Percentiles rank a stretch among this genome's conserved stretches.
phyloP scores from a whole-genome alignment of 2,113 vertebrate species.

The Panurus biarmicus region DNA sequence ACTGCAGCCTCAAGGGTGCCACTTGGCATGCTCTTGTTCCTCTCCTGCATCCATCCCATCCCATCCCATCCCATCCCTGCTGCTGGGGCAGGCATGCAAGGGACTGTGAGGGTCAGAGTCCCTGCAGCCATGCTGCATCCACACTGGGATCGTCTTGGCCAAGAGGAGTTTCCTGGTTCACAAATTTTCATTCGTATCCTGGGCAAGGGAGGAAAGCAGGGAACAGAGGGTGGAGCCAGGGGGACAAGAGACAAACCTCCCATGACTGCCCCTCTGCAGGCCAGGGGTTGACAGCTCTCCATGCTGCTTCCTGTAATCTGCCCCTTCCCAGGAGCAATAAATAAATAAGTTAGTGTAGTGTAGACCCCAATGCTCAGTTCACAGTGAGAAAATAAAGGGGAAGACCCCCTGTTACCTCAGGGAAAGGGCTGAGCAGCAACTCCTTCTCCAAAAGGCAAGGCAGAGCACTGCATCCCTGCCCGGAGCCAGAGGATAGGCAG shows the following conservation, averaged over 20 bases:
- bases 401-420: background rate
- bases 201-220: background rate
- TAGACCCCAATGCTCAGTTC: background rate
- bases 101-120: background rate
- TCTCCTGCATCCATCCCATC: background rate
- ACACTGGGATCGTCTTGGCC: background rate
- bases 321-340: conserved; percentile 35
- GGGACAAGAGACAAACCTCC: background rate
- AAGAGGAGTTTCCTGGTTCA: background rate
- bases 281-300: background rate
- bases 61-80: background rate
- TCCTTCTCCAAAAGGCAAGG: background rate
- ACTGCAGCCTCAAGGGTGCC: background rate
- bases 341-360: conserved; percentile 60
- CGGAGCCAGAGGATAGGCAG: accelerated
- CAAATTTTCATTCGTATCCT: background rate
- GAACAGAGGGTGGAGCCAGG: background rate
- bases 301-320: background rate
- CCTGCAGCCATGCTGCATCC: background rate
- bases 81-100: background rate
- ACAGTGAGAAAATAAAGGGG: conserved; percentile 5
- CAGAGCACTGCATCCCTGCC: background rate
- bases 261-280: accelerated
- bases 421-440: background rate
- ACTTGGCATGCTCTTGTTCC: background rate